These are phyloP conservation scores for Andricus quercusramuli DNA, from an alignment of 2,888 invertebrate genomes.

Conservation along the genomic window DNA sequence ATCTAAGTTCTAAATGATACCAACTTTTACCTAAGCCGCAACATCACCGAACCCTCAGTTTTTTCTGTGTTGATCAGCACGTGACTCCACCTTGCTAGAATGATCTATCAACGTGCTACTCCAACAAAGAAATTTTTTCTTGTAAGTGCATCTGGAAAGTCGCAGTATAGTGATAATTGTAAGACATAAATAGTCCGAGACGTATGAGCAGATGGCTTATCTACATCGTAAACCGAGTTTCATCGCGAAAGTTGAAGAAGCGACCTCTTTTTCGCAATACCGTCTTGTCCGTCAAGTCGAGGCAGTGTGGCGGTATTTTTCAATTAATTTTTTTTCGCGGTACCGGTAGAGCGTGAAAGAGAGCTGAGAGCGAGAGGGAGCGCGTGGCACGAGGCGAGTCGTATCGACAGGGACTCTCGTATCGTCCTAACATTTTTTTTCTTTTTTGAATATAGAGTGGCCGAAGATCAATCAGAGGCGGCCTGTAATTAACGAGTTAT, in stretches of 20 bases:
- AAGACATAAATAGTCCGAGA: slow-evolving; percentile 11
- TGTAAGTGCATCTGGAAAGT: not conserved
- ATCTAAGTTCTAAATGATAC: too few relatives aligned
- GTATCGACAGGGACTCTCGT: slow-evolving; percentile 72
- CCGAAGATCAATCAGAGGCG: slow-evolving; percentile 78
- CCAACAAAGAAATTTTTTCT: not conserved
- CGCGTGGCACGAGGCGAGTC: slow-evolving; percentile 67
- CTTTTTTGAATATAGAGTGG: slow-evolving; percentile 53
- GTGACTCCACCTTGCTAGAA: too few relatives aligned
- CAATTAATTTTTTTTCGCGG: slow-evolving; percentile 73
- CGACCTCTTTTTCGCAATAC: slow-evolving; percentile 11
- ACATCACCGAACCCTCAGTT: too few relatives aligned
- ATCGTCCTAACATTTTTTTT: not conserved
- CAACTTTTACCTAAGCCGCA: too few relatives aligned
- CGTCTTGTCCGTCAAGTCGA: not conserved
- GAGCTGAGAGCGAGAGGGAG: slow-evolving; percentile 50
- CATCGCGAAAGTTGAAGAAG: slow-evolving; percentile 19
- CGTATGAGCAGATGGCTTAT: slow-evolving; percentile 4
- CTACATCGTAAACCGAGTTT: slow-evolving; percentile 4
- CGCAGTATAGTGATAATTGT: not conserved
- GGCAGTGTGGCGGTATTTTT: slow-evolving; percentile 65
- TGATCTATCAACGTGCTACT: too few relatives aligned
- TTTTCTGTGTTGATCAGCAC: too few relatives aligned
- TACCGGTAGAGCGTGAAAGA: slow-evolving; percentile 7
- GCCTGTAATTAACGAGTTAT: slow-evolving; percentile 78